Evolutionary conservation across 92 coral and sea anemone species (phyloP).

Genomic region (Nematostella vectensis): DNA sequence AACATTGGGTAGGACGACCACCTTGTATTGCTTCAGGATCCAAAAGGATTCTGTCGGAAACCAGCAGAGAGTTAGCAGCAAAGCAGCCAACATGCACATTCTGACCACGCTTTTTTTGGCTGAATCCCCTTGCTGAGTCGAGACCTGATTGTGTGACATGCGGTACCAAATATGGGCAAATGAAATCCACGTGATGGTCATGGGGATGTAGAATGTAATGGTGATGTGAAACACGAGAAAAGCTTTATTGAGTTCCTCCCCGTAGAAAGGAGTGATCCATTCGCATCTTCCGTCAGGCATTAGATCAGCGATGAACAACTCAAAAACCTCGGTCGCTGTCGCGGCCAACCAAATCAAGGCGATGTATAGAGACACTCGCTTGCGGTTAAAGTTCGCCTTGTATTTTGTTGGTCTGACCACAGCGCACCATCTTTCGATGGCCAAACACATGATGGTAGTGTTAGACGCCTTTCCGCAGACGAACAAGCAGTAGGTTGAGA

Average conservation of each 20-base stretch:
- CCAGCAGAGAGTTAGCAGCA: conserved; percentile 68
- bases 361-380: conserved; percentile 31
- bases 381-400: conserved; percentile 30
- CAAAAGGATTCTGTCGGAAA: conserved; percentile 54
- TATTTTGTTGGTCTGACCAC: conserved; percentile 59
- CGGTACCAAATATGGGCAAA: conserved; percentile 51
- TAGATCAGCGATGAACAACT: conserved; percentile 36
- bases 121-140: conserved; percentile 20
- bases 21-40: conserved; percentile 31
- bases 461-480: conserved; percentile 59
- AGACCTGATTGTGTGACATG: conserved; percentile 21
- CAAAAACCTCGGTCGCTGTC: conserved; percentile 30
- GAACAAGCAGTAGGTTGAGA: conserved; percentile 58
- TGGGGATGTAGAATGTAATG: conserved; percentile 64
- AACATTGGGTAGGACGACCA: conserved; percentile 23
- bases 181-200: conserved; percentile 52
- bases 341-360: conserved; percentile 49
- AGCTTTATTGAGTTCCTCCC: conserved; percentile 12
- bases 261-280: conserved; percentile 28
- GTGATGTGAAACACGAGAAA: conserved; percentile 40
- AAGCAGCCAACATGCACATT: conserved; percentile 66
- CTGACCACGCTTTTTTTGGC: conserved; percentile 46
- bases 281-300: conserved; percentile 21
- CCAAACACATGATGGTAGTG: conserved; percentile 59
- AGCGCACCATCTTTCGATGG: conserved; percentile 85